Percentiles rank a stretch among this genome's conserved stretches.
Conservation (phyloP, 2,888 invertebrate genomes). For the Odontocolon sp. region DNA sequence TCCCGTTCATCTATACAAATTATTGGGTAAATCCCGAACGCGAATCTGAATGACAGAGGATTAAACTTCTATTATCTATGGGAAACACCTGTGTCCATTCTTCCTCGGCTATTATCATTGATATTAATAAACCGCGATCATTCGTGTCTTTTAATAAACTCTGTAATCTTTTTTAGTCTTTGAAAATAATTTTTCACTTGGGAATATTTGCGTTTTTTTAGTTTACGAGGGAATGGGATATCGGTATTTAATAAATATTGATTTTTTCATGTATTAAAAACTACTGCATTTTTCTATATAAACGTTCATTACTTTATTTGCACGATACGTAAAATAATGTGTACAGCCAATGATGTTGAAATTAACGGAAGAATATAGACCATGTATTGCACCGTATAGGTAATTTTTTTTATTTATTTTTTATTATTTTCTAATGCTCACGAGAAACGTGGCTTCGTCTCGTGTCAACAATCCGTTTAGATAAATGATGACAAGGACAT, state of each 20-base stretch:
- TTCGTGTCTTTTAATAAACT: not conserved
- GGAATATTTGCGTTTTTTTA: too few relatives aligned
- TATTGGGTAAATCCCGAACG: too few relatives aligned
- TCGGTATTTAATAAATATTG: too few relatives aligned
- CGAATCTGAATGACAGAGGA: too few relatives aligned
- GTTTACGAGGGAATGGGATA: too few relatives aligned
- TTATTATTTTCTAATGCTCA: constrained; percentile 38
- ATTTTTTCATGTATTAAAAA: too few relatives aligned
- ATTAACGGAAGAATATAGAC: constrained; percentile 62
- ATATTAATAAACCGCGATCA: not conserved
- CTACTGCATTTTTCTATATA: constrained; percentile 44
- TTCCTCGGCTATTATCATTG: not conserved
- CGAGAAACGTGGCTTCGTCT: constrained; percentile 37
- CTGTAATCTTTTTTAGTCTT: not conserved
- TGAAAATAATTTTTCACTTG: not conserved
- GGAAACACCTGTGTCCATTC: too few relatives aligned
- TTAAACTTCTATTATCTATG: too few relatives aligned
- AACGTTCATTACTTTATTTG: constrained; percentile 52
- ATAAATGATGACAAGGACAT: constrained; percentile 25
- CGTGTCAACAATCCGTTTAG: constrained; percentile 5
- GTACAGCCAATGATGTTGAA: constrained; percentile 70
- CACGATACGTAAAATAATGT: constrained; percentile 70
- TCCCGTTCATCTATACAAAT: not conserved
- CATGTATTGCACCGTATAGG: constrained; percentile 58
- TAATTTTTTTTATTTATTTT: constrained; percentile 56